phyloP scores from a whole-genome alignment of 2,888 invertebrate genomes.

The Myopa tessellatipennis region DNA sequence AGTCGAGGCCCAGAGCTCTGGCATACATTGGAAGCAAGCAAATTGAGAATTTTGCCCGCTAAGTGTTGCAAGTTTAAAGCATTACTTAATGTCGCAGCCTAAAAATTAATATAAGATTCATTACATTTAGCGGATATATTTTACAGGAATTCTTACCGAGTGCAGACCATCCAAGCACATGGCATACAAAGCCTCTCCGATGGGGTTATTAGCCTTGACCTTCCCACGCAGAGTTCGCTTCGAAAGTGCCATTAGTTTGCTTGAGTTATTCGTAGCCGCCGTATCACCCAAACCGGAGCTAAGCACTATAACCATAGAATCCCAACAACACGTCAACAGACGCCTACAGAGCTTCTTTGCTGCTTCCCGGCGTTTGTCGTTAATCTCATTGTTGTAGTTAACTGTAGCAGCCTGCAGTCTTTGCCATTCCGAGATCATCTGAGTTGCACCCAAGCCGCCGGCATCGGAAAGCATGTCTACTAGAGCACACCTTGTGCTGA shows the following conservation, averaged over 20 bases:
- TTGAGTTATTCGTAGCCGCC: constrained; percentile 67
- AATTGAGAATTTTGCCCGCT: constrained; percentile 88
- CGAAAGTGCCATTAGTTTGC: constrained; percentile 73
- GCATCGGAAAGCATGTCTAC: constrained; percentile 75
- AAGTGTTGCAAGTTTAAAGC: constrained; percentile 87
- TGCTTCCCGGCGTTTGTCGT: constrained; percentile 80
- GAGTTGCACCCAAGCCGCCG: constrained; percentile 84
- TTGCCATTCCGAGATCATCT: constrained; percentile 89
- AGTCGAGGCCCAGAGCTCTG: constrained; percentile 82
- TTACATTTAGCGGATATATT: background rate
- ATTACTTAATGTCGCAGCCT: constrained; percentile 91
- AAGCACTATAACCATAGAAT: constrained; percentile 88
- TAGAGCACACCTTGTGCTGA: constrained; percentile 62
- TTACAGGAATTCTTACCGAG: constrained; percentile 70
- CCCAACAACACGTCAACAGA: constrained; percentile 91
- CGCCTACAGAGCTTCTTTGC: constrained; percentile 81
- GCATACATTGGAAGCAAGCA: constrained; percentile 90
- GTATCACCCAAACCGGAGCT: constrained; percentile 78
- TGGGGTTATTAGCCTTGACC: constrained; percentile 69
- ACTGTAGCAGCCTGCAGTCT: constrained; percentile 83
- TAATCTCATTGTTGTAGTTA: constrained; percentile 73
- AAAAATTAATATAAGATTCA: constrained; percentile 10
- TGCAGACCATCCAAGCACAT: constrained; percentile 90
- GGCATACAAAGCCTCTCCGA: constrained; percentile 83
- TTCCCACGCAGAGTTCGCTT: constrained; percentile 69